These are phyloP conservation scores for Trinorchestia longiramus DNA, from an alignment of 1,140 invertebrate species.

Conservation along the genomic window DNA sequence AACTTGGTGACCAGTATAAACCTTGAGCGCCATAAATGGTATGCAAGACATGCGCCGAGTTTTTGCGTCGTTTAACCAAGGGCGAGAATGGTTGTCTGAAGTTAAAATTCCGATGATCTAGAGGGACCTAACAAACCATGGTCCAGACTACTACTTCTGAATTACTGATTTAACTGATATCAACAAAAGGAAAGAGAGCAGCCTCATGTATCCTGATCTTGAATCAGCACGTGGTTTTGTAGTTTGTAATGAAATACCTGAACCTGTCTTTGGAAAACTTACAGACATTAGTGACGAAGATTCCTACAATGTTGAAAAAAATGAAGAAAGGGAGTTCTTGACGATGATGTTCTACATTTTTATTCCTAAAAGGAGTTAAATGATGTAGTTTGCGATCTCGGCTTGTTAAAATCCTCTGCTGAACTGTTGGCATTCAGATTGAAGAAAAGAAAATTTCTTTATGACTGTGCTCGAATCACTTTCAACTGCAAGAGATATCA, in stretches of 20 bases:
- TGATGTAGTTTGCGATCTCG: not conserved
- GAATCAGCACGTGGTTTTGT: constrained; percentile 56
- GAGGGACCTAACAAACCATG: not conserved
- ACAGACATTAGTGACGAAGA: not conserved
- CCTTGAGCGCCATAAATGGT: constrained; percentile 65
- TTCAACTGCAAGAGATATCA: not conserved
- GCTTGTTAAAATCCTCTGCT: not conserved
- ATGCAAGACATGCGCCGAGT: constrained; percentile 64
- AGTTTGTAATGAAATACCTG: constrained; percentile 51
- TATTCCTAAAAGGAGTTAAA: not conserved
- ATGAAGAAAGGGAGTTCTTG: not conserved
- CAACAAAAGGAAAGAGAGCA: constrained; percentile 56
- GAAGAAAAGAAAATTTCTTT: not conserved
- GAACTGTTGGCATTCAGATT: not conserved
- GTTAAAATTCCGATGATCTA: constrained; percentile 53
- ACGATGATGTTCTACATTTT: not conserved
- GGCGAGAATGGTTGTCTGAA: constrained; percentile 47
- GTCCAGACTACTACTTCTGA: not conserved
- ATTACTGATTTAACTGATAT: not conserved
- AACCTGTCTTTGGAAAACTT: not conserved
- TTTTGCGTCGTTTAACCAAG: constrained; percentile 64
- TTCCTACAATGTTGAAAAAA: not conserved
- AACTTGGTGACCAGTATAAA: too few species aligned
- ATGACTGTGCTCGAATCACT: not conserved
- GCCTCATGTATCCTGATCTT: constrained; percentile 54